Evolutionary conservation across 2,113 vertebrate genomes (phyloP).

Genomic region (Burhinus bistriatus): DNA sequence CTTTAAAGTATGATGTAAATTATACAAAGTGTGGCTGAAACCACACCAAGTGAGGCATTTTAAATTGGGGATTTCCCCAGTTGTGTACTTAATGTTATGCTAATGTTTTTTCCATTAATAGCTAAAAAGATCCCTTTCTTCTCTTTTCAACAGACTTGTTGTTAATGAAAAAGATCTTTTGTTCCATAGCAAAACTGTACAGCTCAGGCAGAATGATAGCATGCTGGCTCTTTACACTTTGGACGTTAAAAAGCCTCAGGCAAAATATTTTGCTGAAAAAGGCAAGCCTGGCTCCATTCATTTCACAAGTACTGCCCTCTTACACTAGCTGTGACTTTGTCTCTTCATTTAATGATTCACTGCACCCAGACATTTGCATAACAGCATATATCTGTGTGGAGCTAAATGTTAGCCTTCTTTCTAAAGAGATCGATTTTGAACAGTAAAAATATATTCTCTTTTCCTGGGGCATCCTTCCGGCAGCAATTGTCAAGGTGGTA

Average conservation of each 20-base stretch:
- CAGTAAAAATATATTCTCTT: neutral
- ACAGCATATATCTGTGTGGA: neutral
- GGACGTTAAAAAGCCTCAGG: neutral
- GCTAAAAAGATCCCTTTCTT: slow-evolving; percentile 12
- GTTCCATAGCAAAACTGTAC: slow-evolving; percentile 30
- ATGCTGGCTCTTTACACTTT: neutral
- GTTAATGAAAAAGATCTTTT: slow-evolving; percentile 40
- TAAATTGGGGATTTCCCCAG: slow-evolving; percentile 25
- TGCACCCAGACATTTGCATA: slow-evolving; percentile 11
- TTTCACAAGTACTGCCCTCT: slow-evolving; percentile 4
- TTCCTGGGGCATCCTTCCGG: neutral
- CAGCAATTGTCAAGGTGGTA: neutral
- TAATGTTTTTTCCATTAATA: slow-evolving; percentile 27
- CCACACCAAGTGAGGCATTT: neutral
- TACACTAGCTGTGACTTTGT: slow-evolving; percentile 29
- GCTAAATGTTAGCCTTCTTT: neutral
- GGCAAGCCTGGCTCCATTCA: neutral
- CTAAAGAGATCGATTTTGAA: neutral
- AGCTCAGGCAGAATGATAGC: slow-evolving; percentile 2
- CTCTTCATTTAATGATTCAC: slow-evolving; percentile 21
- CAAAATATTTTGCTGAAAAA: slow-evolving; percentile 54
- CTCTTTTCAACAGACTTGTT: neutral
- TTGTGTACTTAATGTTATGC: slow-evolving; percentile 15
- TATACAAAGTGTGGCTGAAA: neutral
- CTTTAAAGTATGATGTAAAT: neutral